Base-by-base conservation (phyloP, 1,140 invertebrate species). In the Leptonema lineaticorne region DNA sequence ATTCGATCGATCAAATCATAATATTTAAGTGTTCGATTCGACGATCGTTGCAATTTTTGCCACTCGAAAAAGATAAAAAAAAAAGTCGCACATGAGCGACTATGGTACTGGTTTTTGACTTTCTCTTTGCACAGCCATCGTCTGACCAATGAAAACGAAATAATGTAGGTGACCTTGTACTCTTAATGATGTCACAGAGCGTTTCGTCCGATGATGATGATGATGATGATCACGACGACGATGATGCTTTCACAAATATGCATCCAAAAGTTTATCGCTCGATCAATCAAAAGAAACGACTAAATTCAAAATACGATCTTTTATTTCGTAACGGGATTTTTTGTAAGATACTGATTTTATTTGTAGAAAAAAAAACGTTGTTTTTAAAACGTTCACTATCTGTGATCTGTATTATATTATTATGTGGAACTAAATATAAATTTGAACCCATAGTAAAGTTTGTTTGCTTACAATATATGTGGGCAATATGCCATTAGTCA, bases 131-230 rank as follows among this genome's bases (percentile, higher is more conserved):
- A 33, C 59, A 24, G 45, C 18, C 30, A 24, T 62, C 11, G 26
- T n/a, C 62, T 28, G 41, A 50, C 46, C 41, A 64, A 64, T 64
- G 62, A 64, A 64, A 64, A 50, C 62, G 46, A 64, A 50, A 64
- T 50, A 64, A 64, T 64, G 62, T 64, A 64, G 62, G 62, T 64
- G 62, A 64, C 62, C 62, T 64, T 64, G 62, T 53, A n/a, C 62
- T n/a, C 45, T n/a, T 45, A 64, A 64, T 62, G 62, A 64, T 50
- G 62, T 64, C 62, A 50, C n/a, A 60, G 58, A 29, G 45, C 59
- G 22, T 33, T 64, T 64, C 27, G n/a, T 59, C 62, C 26, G 50
- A 50, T 64, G 20, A 45, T 14, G 37, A 45, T 45, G 37, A 14
- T 45, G 37, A 53, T 22, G 22, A 53, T 50, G 24, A 53, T 53